phyloP scores from a whole-genome alignment of 2,113 vertebrate genomes.

The Orientallactaga bullata region DNA sequence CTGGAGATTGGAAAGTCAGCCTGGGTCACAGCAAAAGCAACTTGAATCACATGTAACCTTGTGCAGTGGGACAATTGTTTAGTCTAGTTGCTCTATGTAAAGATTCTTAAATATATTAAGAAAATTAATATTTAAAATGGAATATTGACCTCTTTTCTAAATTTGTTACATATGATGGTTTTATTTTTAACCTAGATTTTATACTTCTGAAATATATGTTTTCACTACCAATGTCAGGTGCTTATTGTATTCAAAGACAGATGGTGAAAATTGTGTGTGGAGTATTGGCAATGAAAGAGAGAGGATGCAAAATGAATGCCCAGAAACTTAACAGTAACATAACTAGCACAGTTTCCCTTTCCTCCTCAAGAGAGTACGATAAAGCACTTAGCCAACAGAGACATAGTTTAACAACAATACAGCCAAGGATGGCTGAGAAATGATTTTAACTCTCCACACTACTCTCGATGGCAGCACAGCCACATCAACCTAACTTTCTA shows the following conservation, averaged over 20 bases:
- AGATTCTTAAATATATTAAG: not conserved
- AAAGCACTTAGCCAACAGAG: slow-evolving; percentile 17
- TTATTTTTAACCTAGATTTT: not conserved
- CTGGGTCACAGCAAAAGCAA: not conserved
- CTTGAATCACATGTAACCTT: not conserved
- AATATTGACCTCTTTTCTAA: not conserved
- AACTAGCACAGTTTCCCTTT: not conserved
- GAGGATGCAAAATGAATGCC: not conserved
- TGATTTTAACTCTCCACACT: not conserved
- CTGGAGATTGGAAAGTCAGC: not conserved
- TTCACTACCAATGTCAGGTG: not conserved
- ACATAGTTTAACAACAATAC: not conserved
- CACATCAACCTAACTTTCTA: not conserved
- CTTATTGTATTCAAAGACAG: not conserved
- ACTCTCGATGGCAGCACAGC: not conserved
- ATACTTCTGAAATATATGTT: not conserved
- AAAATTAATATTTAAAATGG: not conserved
- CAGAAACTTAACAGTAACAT: not conserved
- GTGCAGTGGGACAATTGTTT: not conserved
- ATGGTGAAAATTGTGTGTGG: not conserved
- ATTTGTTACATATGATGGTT: not conserved
- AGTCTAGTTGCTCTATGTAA: not conserved
- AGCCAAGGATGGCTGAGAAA: not conserved
- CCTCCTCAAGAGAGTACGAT: not conserved
- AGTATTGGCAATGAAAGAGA: not conserved